These are phyloP conservation scores for Oncorhynchus clarkii DNA, from an alignment of 2,113 vertebrate species.

Conservation along the genomic window DNA sequence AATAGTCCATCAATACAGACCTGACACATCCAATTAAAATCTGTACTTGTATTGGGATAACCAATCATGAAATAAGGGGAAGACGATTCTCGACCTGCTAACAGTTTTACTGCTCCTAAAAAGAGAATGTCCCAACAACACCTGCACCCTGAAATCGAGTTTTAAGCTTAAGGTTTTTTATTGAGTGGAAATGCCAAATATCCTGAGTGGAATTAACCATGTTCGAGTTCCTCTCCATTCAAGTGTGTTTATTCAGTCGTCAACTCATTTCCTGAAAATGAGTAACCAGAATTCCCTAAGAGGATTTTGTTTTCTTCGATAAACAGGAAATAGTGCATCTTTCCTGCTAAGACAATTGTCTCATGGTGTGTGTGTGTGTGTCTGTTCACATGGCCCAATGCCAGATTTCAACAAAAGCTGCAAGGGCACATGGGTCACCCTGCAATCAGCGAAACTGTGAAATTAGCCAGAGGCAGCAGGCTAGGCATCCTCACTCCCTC, in stretches of 20 bases:
- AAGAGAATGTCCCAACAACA: too few species aligned
- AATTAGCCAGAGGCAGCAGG: background rate
- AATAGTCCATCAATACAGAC: too few species aligned
- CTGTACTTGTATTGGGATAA: too few species aligned
- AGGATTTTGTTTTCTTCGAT: background rate
- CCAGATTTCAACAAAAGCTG: background rate
- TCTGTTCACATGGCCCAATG: background rate
- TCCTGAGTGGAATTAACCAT: background rate
- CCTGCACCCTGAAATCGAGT: background rate
- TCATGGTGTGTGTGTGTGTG: background rate
- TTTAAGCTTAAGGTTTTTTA: background rate
- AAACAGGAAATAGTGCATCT: background rate
- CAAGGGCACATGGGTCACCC: conserved; percentile 1
- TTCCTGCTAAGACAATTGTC: background rate
- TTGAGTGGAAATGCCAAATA: background rate
- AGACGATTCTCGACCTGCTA: too few species aligned
- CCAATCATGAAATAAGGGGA: too few species aligned
- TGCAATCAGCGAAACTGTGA: background rate
- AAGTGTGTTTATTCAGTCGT: background rate
- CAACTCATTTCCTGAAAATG: background rate
- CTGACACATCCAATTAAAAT: too few species aligned
- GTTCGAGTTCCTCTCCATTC: background rate
- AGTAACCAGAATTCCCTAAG: background rate
- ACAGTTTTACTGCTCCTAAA: too few species aligned
- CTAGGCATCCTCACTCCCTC: too few species aligned